Evolutionary conservation across 2,888 invertebrate species (phyloP).

Genomic region (Nasonovia ribisnigri): DNA sequence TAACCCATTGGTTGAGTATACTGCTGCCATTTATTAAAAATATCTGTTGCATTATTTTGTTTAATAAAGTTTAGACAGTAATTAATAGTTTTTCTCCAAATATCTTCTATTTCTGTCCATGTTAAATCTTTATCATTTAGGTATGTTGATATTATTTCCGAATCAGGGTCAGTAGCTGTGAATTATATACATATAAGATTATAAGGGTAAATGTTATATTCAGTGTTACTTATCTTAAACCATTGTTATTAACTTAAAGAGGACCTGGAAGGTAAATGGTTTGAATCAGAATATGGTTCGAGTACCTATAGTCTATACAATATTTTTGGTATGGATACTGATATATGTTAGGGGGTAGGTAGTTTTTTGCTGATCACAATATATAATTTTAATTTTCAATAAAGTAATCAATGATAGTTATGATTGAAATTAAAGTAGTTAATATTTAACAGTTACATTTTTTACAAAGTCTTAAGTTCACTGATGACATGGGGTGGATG

Average conservation of each 20-base stretch:
- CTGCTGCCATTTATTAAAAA: neutral
- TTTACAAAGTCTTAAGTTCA: neutral
- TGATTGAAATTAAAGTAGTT: too few relatives aligned
- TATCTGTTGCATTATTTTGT: neutral
- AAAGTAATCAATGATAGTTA: too few relatives aligned
- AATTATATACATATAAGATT: neutral
- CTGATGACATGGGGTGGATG: neutral
- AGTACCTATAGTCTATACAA: neutral
- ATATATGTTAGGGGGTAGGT: neutral
- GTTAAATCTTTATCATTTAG: neutral
- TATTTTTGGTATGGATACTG: neutral
- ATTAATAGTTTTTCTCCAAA: neutral
- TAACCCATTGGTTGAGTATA: conserved; percentile 3
- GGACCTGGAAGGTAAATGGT: neutral
- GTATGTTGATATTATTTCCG: neutral
- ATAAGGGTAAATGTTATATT: neutral
- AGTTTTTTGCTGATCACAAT: neutral
- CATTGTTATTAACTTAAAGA: neutral
- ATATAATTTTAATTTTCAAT: too few relatives aligned
- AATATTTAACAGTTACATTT: neutral
- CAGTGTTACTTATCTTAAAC: neutral
- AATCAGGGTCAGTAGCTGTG: neutral
- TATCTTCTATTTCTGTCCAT: neutral
- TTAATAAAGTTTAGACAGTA: neutral
- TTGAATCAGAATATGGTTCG: neutral